Evolutionary conservation across 2,888 invertebrate genomes (phyloP).

Genomic region (Drosophila atroscutellata): DNA sequence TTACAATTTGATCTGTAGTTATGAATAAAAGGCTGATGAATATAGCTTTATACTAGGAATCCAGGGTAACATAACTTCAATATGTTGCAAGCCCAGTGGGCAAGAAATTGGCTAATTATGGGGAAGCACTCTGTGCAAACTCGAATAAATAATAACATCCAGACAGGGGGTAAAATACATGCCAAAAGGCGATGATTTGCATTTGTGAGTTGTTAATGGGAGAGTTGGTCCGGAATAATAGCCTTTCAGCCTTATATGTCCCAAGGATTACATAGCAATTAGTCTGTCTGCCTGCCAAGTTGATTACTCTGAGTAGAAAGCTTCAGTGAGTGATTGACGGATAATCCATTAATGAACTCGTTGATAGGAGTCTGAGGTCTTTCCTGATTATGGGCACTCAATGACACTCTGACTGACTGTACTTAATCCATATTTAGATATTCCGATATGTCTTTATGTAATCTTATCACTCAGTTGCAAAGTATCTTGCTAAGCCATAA

Average conservation of each 20-base stretch:
- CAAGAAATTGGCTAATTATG: not conserved
- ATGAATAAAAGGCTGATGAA: not conserved
- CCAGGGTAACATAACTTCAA: not conserved
- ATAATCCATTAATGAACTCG: not conserved
- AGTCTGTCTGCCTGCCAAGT: not conserved
- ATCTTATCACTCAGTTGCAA: not conserved
- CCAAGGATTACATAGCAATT: not conserved
- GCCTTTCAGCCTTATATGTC: not conserved
- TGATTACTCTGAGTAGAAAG: not conserved
- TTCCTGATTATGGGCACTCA: not conserved
- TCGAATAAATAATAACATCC: not conserved
- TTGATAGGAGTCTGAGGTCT: not conserved
- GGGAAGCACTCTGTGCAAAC: not conserved
- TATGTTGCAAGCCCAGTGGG: not conserved
- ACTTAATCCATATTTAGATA: not conserved
- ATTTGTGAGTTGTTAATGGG: too few species aligned
- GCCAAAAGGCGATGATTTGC: too few species aligned
- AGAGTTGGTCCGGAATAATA: too few species aligned
- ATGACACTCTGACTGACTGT: not conserved
- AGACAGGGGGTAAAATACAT: too few species aligned
- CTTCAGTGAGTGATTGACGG: not conserved
- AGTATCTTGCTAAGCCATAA: not conserved
- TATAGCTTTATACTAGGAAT: not conserved
- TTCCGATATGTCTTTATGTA: too few species aligned
- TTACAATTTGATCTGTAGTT: not conserved